Base-by-base conservation (phyloP, 1,140 invertebrate genomes). In the Brachystomella parvula region DNA sequence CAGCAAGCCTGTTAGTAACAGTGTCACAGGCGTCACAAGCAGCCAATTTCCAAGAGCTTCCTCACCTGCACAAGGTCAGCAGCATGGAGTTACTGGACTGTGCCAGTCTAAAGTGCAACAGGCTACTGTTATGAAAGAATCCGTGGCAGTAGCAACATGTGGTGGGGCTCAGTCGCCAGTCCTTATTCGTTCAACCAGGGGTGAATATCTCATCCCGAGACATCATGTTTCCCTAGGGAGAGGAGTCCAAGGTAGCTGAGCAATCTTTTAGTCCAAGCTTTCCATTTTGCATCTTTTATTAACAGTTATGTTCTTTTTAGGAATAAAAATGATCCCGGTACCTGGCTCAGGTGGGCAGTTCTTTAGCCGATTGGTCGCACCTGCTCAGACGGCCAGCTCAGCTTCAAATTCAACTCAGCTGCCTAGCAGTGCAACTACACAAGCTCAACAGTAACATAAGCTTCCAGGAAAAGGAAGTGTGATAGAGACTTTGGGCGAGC, bases 251-350 rank as follows among this genome's bases (percentile, higher is more conserved):
- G 67, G 70, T 71, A 66, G 35, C 21, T 24, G 17, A 15, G 30
- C 30, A 15, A 32, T 33, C 31, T 44, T n/a, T 58, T 28, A 61
- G 17, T 58, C n/a, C n/a, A n/a, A n/a, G n/a, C n/a, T n/a, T n/a
- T n/a, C n/a, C n/a, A n/a, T n/a, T n/a, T n/a, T n/a, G n/a, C n/a
- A n/a, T n/a, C n/a, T n/a, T n/a, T 57, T 26, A 44, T 61, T 57
- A 26, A 28, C 29, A n/a, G 53, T 61, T 21, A 53, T 39, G 39
- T 57, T 35, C 6, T 15, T 62, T 53, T 53, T 26, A 69, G 71
- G 66, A 59, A 65, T 72, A 26, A 72, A 72, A 65, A 61, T 69
- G 19, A 67, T 72, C 31, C 71, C 71, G 21, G 47, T 69, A 21
- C 63, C 58, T 26, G 31, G 63, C 39, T 57, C 32, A 28, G 39